Evolutionary conservation across 53 echinoderm and acorn worm genomes (phyloP).

Genomic region (Echinarachnius parma): DNA sequence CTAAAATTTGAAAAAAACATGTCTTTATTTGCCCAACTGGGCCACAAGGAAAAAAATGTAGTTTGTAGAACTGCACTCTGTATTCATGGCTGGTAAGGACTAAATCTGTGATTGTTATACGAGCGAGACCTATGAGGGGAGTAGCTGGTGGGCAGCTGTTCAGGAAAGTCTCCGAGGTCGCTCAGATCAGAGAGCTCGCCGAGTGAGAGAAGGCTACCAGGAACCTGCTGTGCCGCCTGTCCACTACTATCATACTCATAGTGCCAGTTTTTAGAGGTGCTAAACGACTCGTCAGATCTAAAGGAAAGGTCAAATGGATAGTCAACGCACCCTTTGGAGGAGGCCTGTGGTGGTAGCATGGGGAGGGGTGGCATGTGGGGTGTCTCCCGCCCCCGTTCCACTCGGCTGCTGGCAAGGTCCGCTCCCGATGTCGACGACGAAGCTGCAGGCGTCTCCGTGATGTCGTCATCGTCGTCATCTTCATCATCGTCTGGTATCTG

Average conservation of each 20-base stretch:
- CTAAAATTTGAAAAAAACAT: too few relatives aligned
- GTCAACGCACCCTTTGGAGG: slow-evolving; percentile 57
- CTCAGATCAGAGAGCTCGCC: not conserved
- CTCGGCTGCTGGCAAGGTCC: slow-evolving; percentile 25
- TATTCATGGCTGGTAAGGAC: slow-evolving; percentile 22
- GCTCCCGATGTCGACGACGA: slow-evolving; percentile 1
- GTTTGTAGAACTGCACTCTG: too few relatives aligned
- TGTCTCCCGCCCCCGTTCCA: slow-evolving; percentile 37
- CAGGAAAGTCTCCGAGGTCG: not conserved
- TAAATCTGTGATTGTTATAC: slow-evolving; percentile 25
- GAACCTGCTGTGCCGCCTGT: not conserved
- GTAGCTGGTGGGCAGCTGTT: slow-evolving; percentile 6
- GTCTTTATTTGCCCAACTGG: too few relatives aligned
- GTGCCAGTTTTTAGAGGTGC: slow-evolving; percentile 28
- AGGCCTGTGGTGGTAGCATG: slow-evolving; percentile 33
- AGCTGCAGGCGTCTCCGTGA: slow-evolving; percentile 25
- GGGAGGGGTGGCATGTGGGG: slow-evolving; percentile 42
- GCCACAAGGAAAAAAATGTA: too few relatives aligned
- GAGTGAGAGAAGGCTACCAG: not conserved
- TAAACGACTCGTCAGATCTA: slow-evolving; percentile 34
- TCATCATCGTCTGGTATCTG: slow-evolving; percentile 33
- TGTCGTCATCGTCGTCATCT: slow-evolving; percentile 51
- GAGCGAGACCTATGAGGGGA: slow-evolving; percentile 13
- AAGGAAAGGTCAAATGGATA: slow-evolving; percentile 39
- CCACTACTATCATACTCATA: slow-evolving; percentile 13